phyloP scores from a whole-genome alignment of 2,888 invertebrate genomes.

The Scaptodrosophila latifasciaeformis region DNA sequence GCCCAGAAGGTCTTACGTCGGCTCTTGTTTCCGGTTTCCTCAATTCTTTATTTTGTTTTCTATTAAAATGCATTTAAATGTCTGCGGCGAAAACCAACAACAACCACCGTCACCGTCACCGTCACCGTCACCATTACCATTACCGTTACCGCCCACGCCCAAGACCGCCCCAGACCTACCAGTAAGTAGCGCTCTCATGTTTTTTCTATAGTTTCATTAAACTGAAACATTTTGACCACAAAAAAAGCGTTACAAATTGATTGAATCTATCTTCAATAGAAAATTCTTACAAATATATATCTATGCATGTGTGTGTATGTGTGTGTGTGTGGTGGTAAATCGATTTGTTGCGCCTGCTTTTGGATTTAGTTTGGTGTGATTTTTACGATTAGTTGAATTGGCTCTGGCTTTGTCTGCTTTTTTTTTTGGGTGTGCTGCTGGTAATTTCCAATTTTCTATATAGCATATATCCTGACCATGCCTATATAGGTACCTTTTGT shows the following conservation, averaged over 20 bases:
- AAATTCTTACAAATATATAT: no score
- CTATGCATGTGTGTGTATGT: not conserved
- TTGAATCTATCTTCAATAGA: conserved; percentile 39
- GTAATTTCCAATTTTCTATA: conserved; percentile 11
- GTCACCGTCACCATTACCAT: not conserved
- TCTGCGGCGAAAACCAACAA: conserved; percentile 18
- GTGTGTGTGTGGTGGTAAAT: conserved; percentile 30
- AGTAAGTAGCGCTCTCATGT: conserved; percentile 1
- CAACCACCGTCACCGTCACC: not conserved
- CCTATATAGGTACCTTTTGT: no score
- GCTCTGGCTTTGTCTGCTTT: no score
- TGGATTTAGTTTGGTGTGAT: conserved; percentile 35
- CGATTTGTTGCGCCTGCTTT: conserved; percentile 57
- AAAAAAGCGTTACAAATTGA: conserved; percentile 67
- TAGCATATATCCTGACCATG: conserved; percentile 4
- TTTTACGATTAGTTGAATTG: conserved; percentile 14
- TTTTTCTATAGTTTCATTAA: conserved; percentile 18
- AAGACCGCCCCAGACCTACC: conserved; percentile 19
- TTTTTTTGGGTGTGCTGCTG: conserved; percentile 13
- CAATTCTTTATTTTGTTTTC: conserved; percentile 3
- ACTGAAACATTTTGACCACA: conserved; percentile 54
- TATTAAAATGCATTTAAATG: conserved; percentile 58
- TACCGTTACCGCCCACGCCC: not conserved
- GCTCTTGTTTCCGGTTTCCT: not conserved
- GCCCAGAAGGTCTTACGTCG: not conserved